phyloP scores from a whole-genome alignment of 64 coral and sea anemone genomes.

The Dendronephthya gigantea region DNA sequence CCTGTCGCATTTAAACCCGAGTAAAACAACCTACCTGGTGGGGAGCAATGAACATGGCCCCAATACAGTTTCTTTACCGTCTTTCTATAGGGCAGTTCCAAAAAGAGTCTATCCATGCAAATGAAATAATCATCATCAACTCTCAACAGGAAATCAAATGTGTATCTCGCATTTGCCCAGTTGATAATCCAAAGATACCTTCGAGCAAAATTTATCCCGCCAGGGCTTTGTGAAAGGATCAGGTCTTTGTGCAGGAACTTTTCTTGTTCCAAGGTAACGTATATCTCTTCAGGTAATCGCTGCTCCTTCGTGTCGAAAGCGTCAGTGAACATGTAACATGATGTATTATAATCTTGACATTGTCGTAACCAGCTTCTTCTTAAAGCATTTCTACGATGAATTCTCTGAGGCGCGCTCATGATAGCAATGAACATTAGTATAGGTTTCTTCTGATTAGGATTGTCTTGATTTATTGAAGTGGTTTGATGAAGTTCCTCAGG shows the following conservation, averaged over 20 bases:
- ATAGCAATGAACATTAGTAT: constrained; percentile 37
- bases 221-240: constrained; percentile 53
- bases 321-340: constrained; percentile 85
- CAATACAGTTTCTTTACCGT: constrained; percentile 53
- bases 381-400: constrained; percentile 68
- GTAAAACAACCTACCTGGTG: neutral
- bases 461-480: too few species aligned
- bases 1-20: neutral
- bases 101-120: constrained; percentile 55
- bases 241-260: constrained; percentile 41
- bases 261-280: constrained; percentile 42
- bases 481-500: too few species aligned
- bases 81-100: constrained; percentile 50
- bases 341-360: constrained; percentile 44
- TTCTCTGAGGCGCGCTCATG: constrained; percentile 62
- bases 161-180: constrained; percentile 49
- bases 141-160: constrained; percentile 75
- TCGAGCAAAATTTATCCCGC: constrained; percentile 64
- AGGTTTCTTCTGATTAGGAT: neutral
- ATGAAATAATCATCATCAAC: constrained; percentile 92
- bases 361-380: constrained; percentile 73
- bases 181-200: constrained; percentile 65
- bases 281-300: neutral
- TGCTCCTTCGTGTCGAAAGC: constrained; percentile 46
- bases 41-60: constrained; percentile 65